Evolutionary conservation across 2,888 invertebrate species (phyloP).

Genomic region (Thecocarcelia acutangulata): DNA sequence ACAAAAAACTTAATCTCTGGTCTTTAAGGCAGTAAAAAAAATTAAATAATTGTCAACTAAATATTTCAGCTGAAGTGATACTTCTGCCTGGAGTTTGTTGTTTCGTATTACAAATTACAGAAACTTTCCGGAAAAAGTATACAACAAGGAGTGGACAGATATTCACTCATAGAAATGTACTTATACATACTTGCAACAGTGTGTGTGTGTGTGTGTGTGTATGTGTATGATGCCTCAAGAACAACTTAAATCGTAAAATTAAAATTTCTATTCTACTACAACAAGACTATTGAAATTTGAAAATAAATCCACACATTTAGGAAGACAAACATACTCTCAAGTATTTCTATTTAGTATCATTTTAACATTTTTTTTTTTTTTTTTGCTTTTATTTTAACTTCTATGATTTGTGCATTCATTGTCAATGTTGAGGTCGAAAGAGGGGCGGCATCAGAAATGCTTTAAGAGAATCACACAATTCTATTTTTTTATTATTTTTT

Average conservation of each 20-base stretch:
- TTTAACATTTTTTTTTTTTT: constrained; percentile 50
- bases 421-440: constrained; percentile 24
- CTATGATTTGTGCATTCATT: constrained; percentile 38
- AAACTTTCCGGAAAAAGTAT: constrained; percentile 16
- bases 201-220: too few species aligned
- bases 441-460: constrained; percentile 1
- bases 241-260: constrained; percentile 60
- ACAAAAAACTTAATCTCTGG: constrained; percentile 13
- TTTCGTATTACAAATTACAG: constrained; percentile 1
- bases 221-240: neutral
- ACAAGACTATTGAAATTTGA: neutral
- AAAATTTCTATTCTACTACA: constrained; percentile 51
- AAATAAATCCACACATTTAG: neutral
- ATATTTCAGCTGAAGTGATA: constrained; percentile 40
- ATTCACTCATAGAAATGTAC: too few species aligned
- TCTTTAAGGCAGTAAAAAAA: constrained; percentile 43
- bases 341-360: constrained; percentile 53
- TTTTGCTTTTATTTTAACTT: constrained; percentile 48
- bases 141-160: constrained; percentile 16
- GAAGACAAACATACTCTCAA: neutral
- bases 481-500: too few species aligned
- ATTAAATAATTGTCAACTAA: constrained; percentile 60
- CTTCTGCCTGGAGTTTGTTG: constrained; percentile 14
- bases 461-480: neutral
- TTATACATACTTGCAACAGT: neutral